phyloP scores from a whole-genome alignment of 2,888 invertebrate genomes.

The Drosophila limbata region DNA sequence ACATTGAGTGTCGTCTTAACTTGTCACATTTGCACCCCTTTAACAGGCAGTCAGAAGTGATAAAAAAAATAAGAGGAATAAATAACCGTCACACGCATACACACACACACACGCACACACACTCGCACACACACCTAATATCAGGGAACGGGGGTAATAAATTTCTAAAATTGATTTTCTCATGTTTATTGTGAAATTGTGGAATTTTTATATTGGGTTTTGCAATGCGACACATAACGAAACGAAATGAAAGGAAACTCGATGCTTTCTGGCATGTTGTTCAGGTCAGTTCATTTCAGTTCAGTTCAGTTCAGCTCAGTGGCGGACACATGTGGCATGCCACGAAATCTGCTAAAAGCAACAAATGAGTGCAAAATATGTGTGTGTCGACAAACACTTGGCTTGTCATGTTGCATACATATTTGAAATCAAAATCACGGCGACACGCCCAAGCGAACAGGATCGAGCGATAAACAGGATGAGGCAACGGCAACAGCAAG shows the following conservation, averaged over 20 bases:
- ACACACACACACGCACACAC: slow-evolving; percentile 6
- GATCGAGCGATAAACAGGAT: slow-evolving; percentile 25
- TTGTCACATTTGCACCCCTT: slow-evolving; percentile 79
- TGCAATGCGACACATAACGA: slow-evolving; percentile 60
- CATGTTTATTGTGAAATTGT: slow-evolving; percentile 78
- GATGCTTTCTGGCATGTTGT: slow-evolving; percentile 25
- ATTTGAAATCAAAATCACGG: slow-evolving; percentile 48
- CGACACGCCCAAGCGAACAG: slow-evolving; percentile 44
- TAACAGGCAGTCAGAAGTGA: slow-evolving; percentile 54
- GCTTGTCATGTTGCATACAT: slow-evolving; percentile 29
- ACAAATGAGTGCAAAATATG: slow-evolving; percentile 23
- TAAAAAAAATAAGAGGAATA: slow-evolving; percentile 43
- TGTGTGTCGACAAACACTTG: slow-evolving; percentile 16
- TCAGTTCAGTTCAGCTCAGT: slow-evolving; percentile 32
- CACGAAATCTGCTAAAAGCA: slow-evolving; percentile 38
- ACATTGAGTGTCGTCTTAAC: slow-evolving; percentile 73
- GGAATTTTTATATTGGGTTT: slow-evolving; percentile 81
- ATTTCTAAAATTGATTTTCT: slow-evolving; percentile 78
- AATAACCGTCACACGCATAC: slow-evolving; percentile 5
- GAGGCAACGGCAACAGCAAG: too few species aligned
- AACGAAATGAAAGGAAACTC: slow-evolving; percentile 3
- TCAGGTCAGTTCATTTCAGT: slow-evolving; percentile 22
- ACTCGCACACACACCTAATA: slow-evolving; percentile 18
- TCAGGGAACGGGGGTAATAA: slow-evolving; percentile 62
- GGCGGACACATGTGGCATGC: slow-evolving; percentile 28